These are phyloP conservation scores for Leptarthrus brevirostris DNA, from an alignment of 2,888 invertebrate species.

Conservation along the genomic window DNA sequence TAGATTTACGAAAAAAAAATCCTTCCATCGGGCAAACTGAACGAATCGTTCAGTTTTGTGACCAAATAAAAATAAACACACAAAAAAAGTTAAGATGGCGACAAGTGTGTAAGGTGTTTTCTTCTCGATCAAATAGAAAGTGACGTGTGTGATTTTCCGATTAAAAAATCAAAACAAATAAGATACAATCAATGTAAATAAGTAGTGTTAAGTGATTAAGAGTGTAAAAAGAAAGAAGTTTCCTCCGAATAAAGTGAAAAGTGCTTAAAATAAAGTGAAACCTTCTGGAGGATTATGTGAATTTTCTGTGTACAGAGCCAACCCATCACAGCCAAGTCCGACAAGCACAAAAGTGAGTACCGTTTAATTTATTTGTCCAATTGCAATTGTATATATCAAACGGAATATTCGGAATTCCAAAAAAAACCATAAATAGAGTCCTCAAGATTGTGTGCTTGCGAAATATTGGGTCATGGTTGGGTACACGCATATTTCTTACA, in stretches of 20 bases:
- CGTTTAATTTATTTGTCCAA: background rate
- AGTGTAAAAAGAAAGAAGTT: background rate
- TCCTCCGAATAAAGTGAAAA: background rate
- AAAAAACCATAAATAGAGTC: constrained; percentile 1
- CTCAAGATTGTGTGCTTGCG: background rate
- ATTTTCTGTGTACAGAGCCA: background rate
- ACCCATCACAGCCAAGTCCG: constrained; percentile 3
- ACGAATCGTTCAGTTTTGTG: constrained; percentile 44
- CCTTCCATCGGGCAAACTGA: constrained; percentile 27
- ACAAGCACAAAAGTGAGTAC: constrained; percentile 31
- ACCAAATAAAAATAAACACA: constrained; percentile 32
- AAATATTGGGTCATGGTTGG: constrained; percentile 39
- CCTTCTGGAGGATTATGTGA: constrained; percentile 24
- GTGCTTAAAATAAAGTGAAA: constrained; percentile 17
- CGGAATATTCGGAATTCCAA: background rate
- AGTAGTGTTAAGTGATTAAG: constrained; percentile 8
- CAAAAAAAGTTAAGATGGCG: constrained; percentile 50
- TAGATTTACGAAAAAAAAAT: too few relatives aligned
- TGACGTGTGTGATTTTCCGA: constrained; percentile 35
- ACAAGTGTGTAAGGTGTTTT: constrained; percentile 53
- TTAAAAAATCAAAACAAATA: constrained; percentile 31
- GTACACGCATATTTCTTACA: constrained; percentile 31
- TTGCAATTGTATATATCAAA: background rate
- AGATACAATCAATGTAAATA: background rate
- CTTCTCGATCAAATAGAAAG: constrained; percentile 37